Conservation (phyloP, 2,888 invertebrate species). For the Clistopyga incitator region DNA sequence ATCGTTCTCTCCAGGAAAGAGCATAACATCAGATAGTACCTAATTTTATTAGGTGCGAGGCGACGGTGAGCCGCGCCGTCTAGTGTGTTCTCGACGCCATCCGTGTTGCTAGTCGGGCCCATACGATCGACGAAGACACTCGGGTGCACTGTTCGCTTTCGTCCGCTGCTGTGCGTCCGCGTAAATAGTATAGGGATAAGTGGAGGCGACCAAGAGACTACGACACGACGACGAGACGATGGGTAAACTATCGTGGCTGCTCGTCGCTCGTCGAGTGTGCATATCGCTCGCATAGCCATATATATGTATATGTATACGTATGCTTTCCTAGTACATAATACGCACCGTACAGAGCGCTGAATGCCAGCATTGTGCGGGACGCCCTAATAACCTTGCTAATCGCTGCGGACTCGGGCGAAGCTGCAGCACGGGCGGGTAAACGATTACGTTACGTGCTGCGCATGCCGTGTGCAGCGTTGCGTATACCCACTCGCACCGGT, state of each 20-base stretch:
- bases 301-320: background rate
- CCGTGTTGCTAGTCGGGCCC: constrained; percentile 25
- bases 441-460: constrained; percentile 53
- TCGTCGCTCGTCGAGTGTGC: background rate
- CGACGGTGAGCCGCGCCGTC: constrained; percentile 50
- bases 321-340: background rate
- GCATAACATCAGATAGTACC: background rate
- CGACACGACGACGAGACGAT: constrained; percentile 37
- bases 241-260: constrained; percentile 35
- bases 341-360: constrained; percentile 44
- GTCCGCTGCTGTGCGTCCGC: constrained; percentile 3
- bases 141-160: constrained; percentile 59
- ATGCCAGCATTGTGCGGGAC: constrained; percentile 56
- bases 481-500: constrained; percentile 10
- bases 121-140: constrained; percentile 53
- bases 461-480: constrained; percentile 31
- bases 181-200: constrained; percentile 40
- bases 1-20: too few relatives aligned
- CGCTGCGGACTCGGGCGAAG: constrained; percentile 29
- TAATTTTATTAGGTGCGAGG: constrained; percentile 35
- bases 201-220: constrained; percentile 14
- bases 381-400: constrained; percentile 62
- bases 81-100: constrained; percentile 38
- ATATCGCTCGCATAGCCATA: background rate
- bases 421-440: constrained; percentile 41